Evolutionary conservation across 2,113 vertebrate species (phyloP).

Genomic region (Megalops atlanticus): DNA sequence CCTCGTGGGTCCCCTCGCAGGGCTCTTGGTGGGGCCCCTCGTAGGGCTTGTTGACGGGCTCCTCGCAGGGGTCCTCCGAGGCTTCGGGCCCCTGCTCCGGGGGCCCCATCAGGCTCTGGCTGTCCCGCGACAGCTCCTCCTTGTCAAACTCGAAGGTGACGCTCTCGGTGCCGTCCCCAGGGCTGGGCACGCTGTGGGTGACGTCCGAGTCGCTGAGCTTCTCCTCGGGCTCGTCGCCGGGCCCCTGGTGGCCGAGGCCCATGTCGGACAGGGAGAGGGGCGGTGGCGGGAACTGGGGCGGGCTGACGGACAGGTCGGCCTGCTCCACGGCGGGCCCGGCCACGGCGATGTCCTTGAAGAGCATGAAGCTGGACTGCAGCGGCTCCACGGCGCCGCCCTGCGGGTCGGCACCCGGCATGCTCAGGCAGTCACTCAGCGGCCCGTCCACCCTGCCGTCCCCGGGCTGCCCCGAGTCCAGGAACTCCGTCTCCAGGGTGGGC

Average conservation of each 20-base stretch:
- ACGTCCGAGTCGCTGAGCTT: slow-evolving; percentile 61
- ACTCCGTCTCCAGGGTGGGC: slow-evolving; percentile 63
- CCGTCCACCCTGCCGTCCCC: slow-evolving; percentile 58
- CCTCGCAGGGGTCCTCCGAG: slow-evolving; percentile 22
- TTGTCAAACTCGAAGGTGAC: slow-evolving; percentile 62
- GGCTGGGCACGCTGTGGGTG: slow-evolving; percentile 51
- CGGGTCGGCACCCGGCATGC: slow-evolving; percentile 70
- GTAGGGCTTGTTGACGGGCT: slow-evolving; percentile 13
- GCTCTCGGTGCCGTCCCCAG: slow-evolving; percentile 46
- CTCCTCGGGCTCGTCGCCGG: slow-evolving; percentile 55
- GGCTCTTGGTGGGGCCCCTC: slow-evolving; percentile 35
- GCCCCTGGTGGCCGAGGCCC: slow-evolving; percentile 42
- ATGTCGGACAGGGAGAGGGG: slow-evolving; percentile 67
- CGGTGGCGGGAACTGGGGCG: slow-evolving; percentile 63
- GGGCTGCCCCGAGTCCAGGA: slow-evolving; percentile 69
- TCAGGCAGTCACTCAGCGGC: slow-evolving; percentile 71
- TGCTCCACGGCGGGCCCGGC: slow-evolving; percentile 64
- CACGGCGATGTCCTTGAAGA: slow-evolving; percentile 75
- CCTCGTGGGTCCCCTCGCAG: neutral
- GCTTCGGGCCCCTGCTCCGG: neutral
- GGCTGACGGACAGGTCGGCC: slow-evolving; percentile 63
- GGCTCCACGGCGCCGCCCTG: slow-evolving; percentile 66
- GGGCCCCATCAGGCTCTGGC: slow-evolving; percentile 44
- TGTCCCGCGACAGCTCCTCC: slow-evolving; percentile 51
- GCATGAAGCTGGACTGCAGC: slow-evolving; percentile 70